Evolutionary conservation across 2,113 vertebrate species (phyloP).

Genomic region (Ptychochromis oligacanthus): DNA sequence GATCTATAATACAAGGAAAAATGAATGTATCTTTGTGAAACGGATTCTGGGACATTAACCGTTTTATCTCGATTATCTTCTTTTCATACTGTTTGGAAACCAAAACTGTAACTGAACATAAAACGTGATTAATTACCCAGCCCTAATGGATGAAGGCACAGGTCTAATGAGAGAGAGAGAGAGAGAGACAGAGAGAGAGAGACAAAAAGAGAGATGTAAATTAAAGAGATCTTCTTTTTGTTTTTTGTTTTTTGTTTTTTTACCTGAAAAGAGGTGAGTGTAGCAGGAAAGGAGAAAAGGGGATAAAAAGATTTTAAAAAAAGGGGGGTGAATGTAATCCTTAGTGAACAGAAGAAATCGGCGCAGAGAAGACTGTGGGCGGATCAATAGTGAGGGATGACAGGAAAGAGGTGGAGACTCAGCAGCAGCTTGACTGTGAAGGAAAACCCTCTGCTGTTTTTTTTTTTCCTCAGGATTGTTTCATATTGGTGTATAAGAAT

Average conservation of each 20-base stretch:
- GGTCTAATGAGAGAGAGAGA: neutral
- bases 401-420: constrained; percentile 59
- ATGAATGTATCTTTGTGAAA: neutral
- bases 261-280: neutral
- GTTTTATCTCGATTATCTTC: constrained; percentile 4
- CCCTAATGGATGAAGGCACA: neutral
- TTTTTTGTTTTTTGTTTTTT: neutral
- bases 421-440: constrained; percentile 33
- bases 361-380: constrained; percentile 44
- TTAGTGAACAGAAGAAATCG: constrained; percentile 27
- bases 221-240: constrained; percentile 1
- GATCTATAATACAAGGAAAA: too few relatives aligned
- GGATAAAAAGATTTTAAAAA: too few relatives aligned
- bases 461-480: constrained; percentile 35
- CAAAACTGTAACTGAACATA: neutral
- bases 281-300: neutral
- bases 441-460: constrained; percentile 59
- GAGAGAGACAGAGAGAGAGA: neutral
- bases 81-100: neutral
- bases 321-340: neutral
- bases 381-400: constrained; percentile 56
- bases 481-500: constrained; percentile 34
- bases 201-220: neutral
- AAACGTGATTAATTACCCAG: neutral
- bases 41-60: neutral